Percentiles rank a stretch among this genome's conserved stretches.
Evolutionary conservation across 2,113 vertebrate genomes (phyloP).

Genomic region (Ageneiosus marmoratus): DNA sequence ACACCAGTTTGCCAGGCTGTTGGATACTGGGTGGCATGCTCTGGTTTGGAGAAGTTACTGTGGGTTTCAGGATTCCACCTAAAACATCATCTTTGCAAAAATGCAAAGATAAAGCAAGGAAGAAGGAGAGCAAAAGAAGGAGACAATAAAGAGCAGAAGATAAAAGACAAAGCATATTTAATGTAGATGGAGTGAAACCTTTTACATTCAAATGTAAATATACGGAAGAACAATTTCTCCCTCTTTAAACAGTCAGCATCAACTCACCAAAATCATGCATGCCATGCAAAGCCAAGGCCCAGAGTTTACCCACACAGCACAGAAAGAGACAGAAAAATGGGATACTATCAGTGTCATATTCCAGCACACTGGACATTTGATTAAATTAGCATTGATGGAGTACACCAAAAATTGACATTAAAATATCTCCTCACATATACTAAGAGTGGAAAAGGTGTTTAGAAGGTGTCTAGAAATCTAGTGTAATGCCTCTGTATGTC

Average conservation of each 20-base stretch:
- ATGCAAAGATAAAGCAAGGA: conserved; percentile 34
- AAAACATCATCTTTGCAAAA: conserved; percentile 82
- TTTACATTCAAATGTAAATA: conserved; percentile 8
- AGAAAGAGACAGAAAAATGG: conserved; percentile 19
- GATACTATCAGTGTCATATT: conserved; percentile 19
- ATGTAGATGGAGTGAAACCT: conserved; percentile 48
- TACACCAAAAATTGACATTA: background rate
- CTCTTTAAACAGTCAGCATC: conserved; percentile 48
- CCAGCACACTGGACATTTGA: background rate
- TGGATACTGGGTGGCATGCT: conserved; percentile 79
- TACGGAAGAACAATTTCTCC: background rate
- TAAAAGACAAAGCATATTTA: conserved; percentile 34
- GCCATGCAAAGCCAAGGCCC: conserved; percentile 74
- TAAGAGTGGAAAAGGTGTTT: background rate
- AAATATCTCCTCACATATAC: background rate
- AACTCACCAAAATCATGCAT: conserved; percentile 77
- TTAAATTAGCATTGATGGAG: background rate
- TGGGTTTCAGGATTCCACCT: conserved; percentile 93
- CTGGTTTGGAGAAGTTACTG: conserved; percentile 88
- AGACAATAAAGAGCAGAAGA: background rate
- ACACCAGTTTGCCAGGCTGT: conserved; percentile 85
- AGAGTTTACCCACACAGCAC: conserved; percentile 22
- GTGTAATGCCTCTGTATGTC: background rate
- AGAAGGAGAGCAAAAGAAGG: conserved; percentile 22
- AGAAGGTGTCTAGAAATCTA: background rate